Percentiles rank a stretch among this genome's conserved stretches.
Evolutionary conservation across 2,888 invertebrate genomes (phyloP).

Genomic region (Rosalia funebris): DNA sequence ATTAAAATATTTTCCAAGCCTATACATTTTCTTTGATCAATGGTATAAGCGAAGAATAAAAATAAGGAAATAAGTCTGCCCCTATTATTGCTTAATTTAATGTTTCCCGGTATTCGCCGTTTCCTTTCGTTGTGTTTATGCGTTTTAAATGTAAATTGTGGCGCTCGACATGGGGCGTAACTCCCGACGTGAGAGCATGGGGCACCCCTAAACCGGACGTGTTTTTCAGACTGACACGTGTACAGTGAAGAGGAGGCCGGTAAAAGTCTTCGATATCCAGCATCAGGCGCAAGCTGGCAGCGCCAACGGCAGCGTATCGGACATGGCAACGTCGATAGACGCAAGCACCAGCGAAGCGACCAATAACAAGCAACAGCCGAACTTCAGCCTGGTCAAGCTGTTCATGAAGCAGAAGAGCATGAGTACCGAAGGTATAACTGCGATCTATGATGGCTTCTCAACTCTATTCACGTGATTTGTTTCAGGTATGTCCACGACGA

Average conservation of each 20-base stretch:
- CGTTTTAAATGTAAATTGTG: too few species aligned
- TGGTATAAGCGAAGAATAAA: too few species aligned
- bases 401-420: constrained; percentile 91
- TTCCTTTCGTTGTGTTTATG: too few species aligned
- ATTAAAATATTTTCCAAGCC: too few species aligned
- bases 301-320: constrained; percentile 58
- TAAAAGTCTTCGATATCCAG: constrained; percentile 64
- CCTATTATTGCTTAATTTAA: too few species aligned
- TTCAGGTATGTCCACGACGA: constrained; percentile 68
- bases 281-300: constrained; percentile 60
- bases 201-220: too few species aligned
- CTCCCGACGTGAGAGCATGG: too few species aligned
- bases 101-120: too few species aligned
- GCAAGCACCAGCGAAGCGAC: constrained; percentile 54
- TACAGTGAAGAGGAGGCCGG: constrained; percentile 56
- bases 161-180: too few species aligned
- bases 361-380: constrained; percentile 66
- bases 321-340: constrained; percentile 63
- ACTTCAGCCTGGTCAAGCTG: constrained; percentile 85
- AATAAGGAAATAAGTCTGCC: too few species aligned
- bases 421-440: constrained; percentile 76
- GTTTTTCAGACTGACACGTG: constrained; percentile 55
- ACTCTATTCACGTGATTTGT: constrained; percentile 3
- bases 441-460: background rate
- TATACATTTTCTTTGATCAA: too few species aligned